Evolutionary conservation across 1,140 invertebrate species (phyloP).

Genomic region (Metaphire vulgaris): DNA sequence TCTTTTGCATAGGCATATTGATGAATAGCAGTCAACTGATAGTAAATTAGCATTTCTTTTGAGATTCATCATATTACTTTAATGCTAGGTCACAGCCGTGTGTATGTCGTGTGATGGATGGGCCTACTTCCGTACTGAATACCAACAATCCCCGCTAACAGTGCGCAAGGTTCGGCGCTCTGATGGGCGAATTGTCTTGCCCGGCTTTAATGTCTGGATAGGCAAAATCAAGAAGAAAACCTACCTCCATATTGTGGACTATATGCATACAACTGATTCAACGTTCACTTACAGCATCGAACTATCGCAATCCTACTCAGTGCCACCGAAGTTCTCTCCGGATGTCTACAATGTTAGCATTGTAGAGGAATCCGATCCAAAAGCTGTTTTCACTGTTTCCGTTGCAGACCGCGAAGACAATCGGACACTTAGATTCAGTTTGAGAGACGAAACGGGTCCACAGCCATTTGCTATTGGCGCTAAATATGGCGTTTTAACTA

Average conservation of each 20-base stretch:
- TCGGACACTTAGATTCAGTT: not conserved
- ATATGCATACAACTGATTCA: not conserved
- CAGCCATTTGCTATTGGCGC: conserved; percentile 67
- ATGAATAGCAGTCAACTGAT: too few species aligned
- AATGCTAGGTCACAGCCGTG: too few species aligned
- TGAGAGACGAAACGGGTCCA: not conserved
- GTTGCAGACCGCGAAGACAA: not conserved
- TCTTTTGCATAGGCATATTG: too few species aligned
- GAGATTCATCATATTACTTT: too few species aligned
- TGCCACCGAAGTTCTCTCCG: not conserved
- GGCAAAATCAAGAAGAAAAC: not conserved
- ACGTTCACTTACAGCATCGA: not conserved
- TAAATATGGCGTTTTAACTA: conserved; percentile 68
- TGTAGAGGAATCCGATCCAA: not conserved
- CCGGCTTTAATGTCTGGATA: not conserved
- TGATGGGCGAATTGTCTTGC: not conserved
- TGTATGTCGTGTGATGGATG: not conserved
- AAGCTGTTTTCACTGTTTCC: not conserved
- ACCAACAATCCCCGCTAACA: not conserved
- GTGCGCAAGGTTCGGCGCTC: not conserved
- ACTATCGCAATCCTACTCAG: not conserved
- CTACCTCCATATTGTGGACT: not conserved
- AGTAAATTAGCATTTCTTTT: too few species aligned
- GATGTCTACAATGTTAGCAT: not conserved
- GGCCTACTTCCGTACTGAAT: not conserved